phyloP scores from a whole-genome alignment of 1,140 invertebrate genomes.

The Drosophila murphyi region DNA sequence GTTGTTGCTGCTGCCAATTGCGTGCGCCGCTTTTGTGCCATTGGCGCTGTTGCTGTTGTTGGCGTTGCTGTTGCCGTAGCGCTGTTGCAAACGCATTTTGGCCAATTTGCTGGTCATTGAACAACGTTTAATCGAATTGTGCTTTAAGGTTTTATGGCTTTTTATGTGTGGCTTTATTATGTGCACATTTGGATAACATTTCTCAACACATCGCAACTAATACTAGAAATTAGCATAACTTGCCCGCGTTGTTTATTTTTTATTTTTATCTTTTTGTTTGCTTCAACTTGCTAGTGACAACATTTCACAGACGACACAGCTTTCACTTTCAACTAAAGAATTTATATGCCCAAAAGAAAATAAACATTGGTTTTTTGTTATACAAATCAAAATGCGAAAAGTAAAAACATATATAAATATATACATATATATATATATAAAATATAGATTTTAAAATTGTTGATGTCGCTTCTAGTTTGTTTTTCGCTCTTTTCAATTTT shows the following conservation, averaged over 20 bases:
- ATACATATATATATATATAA: slow-evolving; percentile 11
- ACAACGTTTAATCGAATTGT: slow-evolving; percentile 3
- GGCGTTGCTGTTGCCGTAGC: slow-evolving; percentile 42
- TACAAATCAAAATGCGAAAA: slow-evolving; percentile 26
- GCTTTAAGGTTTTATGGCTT: slow-evolving; percentile 2
- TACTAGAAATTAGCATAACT: slow-evolving; percentile 33
- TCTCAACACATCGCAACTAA: slow-evolving; percentile 9
- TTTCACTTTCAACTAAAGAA: slow-evolving; percentile 79
- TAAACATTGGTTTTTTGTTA: slow-evolving; percentile 48
- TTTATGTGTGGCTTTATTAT: not conserved
- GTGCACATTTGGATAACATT: slow-evolving; percentile 26
- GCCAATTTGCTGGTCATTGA: slow-evolving; percentile 46
- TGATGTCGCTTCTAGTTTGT: slow-evolving; percentile 33
- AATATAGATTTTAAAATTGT: slow-evolving; percentile 22
- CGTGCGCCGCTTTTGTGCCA: slow-evolving; percentile 32
- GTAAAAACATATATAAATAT: slow-evolving; percentile 37
- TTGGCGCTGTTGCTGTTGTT: slow-evolving; percentile 24
- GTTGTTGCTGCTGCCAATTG: slow-evolving; percentile 36
- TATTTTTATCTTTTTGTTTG: slow-evolving; percentile 9
- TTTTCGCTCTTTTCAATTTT: slow-evolving; percentile 53
- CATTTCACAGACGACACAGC: slow-evolving; percentile 55
- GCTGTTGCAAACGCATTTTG: slow-evolving; percentile 74
- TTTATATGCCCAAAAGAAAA: slow-evolving; percentile 59
- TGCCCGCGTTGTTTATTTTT: slow-evolving; percentile 27
- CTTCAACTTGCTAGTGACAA: slow-evolving; percentile 45